Evolutionary conservation across 2,888 invertebrate genomes (phyloP), one percentile per base, ranked within the genome.

Genomic region (Parnassius glacialis): DNA sequence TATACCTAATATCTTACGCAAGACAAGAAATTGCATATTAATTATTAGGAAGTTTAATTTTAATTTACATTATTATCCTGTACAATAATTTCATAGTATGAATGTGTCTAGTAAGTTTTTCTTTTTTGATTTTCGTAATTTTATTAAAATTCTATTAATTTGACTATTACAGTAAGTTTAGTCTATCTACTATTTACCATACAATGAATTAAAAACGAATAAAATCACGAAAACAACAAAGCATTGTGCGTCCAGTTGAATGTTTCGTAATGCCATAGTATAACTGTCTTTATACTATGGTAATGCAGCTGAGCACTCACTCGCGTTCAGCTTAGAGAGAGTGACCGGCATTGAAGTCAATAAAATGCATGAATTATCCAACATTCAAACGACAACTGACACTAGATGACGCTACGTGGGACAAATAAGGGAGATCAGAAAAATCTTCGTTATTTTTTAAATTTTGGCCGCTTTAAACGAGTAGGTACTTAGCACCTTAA

Each of bases 361-460:
- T 68, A 67, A 69, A 68, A 59, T 62, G 50, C 58, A 53, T 62
- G 66, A 70, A 65, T 70, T 66, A 68, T 66, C 66, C 64, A 66
- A 67, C 68, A 69, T 60, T 59, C 53, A 59, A 59, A 61, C 67
- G 67, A 66, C 64, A 58, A 64, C 57, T 63, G 66, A 64, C 57
- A 66, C 51, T 66, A 68, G 65, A 65, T 68, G 67, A 64, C 64
- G 59, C 63, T 67, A 53, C 65, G 67, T 61, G 62, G 65, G 62
- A 53, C 59, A 55, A 47, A 63, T 59, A 59, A 56, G 20, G 55
- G 41, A 10, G 56, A 57, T 45, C 52, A 11, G 52, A 52, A 63
- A 57, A 44, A 52, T 52, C 10, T 48, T 63, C 47, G 3, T 59
- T 59, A 41, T 59, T 59, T 59, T 52, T 10, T 20, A 42, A 43